Percentiles rank a stretch among this genome's conserved stretches.
Conservation (phyloP, 2,888 invertebrate species). For the Zonitis immaculata region DNA sequence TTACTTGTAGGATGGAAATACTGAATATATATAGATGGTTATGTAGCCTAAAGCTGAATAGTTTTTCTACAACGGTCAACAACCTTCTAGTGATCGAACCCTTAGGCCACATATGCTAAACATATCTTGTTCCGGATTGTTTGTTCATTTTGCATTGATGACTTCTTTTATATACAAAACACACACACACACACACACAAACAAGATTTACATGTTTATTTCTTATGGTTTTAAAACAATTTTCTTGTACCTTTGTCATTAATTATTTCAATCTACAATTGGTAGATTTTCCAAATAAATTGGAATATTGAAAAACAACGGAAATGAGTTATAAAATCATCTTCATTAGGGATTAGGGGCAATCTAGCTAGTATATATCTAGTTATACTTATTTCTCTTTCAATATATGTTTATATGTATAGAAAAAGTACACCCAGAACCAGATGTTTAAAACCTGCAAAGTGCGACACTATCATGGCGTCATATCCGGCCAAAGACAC, state of each 20-base stretch:
- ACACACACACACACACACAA: too few relatives aligned
- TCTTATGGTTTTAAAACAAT: too few relatives aligned
- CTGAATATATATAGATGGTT: constrained; percentile 29
- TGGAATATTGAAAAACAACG: constrained; percentile 9
- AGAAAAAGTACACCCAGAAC: constrained; percentile 11
- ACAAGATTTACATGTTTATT: too few relatives aligned
- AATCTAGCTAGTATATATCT: too few relatives aligned
- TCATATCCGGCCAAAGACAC: constrained; percentile 34
- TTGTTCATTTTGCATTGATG: constrained; percentile 19
- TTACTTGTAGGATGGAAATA: constrained; percentile 23
- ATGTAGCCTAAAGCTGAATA: constrained; percentile 25
- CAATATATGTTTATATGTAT: too few relatives aligned
- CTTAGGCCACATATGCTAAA: constrained; percentile 29
- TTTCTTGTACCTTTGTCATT: too few relatives aligned
- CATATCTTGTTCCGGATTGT: constrained; percentile 28
- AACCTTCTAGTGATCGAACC: constrained; percentile 20
- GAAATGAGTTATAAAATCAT: constrained; percentile 24
- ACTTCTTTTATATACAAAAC: too few relatives aligned
- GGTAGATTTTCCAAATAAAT: too few relatives aligned
- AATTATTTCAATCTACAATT: too few relatives aligned
- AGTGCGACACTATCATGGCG: constrained; percentile 29
- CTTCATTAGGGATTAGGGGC: too few relatives aligned
- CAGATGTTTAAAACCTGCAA: constrained; percentile 31
- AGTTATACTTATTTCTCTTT: too few relatives aligned
- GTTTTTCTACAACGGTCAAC: constrained; percentile 32